Conservation (phyloP, 92 coral and sea anemone genomes). For the Epizoanthus ramosus region DNA sequence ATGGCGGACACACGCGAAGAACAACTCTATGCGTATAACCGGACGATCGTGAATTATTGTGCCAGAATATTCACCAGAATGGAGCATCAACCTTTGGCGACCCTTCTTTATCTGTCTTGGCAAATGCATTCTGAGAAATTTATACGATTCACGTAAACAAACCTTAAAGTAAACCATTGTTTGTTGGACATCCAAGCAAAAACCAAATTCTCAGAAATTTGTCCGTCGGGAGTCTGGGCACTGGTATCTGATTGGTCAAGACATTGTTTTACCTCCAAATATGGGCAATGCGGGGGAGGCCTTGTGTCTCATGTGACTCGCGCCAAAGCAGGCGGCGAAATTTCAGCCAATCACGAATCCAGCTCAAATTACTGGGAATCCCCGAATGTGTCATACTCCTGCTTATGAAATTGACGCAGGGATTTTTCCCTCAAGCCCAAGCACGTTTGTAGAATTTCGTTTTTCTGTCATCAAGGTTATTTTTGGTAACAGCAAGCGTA, state of each 20-base stretch:
- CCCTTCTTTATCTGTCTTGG: constrained; percentile 13
- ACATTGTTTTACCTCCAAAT: not conserved
- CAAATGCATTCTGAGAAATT: constrained; percentile 41
- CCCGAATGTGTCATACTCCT: constrained; percentile 24
- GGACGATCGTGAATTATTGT: not conserved
- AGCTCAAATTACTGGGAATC: constrained; percentile 23
- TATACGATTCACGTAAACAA: constrained; percentile 35
- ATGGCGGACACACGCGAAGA: constrained; percentile 1
- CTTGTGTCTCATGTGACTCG: constrained; percentile 19
- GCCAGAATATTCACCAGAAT: constrained; percentile 10
- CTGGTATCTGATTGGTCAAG: constrained; percentile 23
- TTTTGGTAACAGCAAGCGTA: constrained; percentile 11
- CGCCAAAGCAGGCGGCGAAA: not conserved
- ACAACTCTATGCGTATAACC: not conserved
- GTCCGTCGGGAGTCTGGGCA: constrained; percentile 15
- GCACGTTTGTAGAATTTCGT: not conserved
- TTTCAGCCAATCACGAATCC: constrained; percentile 10
- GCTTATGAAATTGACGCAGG: not conserved
- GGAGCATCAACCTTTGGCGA: constrained; percentile 32
- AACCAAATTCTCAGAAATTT: constrained; percentile 6
- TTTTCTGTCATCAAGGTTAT: constrained; percentile 12
- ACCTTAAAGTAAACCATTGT: constrained; percentile 19
- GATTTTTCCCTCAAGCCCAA: not conserved
- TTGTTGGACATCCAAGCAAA: constrained; percentile 8
- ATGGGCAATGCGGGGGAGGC: constrained; percentile 16